Percentiles rank a stretch among this genome's conserved stretches.
These are phyloP conservation scores for Anagyrus pseudococci DNA, from an alignment of 2,888 invertebrate species.

Conservation along the genomic window DNA sequence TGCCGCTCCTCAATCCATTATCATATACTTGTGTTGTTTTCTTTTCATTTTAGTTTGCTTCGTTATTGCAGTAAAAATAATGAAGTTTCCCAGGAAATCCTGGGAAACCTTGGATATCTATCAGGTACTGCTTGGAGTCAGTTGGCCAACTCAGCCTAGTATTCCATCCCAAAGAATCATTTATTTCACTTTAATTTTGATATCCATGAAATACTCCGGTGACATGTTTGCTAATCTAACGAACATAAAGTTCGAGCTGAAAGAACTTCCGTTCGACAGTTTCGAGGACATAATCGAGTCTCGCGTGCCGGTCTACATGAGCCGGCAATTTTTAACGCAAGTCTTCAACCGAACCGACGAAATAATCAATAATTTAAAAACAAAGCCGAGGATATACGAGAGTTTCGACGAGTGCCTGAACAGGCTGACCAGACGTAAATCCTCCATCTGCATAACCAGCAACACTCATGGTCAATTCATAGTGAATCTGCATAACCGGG, in stretches of 20 bases:
- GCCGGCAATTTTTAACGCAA: background rate
- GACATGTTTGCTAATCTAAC: slow-evolving; percentile 12
- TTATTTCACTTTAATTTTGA: background rate
- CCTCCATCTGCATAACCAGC: slow-evolving; percentile 7
- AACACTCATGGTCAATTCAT: slow-evolving; percentile 3
- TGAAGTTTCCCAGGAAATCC: background rate
- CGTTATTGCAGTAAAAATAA: background rate
- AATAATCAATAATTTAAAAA: background rate
- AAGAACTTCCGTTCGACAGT: slow-evolving; percentile 11
- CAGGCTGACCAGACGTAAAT: background rate
- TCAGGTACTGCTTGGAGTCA: background rate
- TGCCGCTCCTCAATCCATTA: background rate
- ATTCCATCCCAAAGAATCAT: background rate
- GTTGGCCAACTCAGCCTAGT: background rate
- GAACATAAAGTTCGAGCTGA: background rate
- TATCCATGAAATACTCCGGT: slow-evolving; percentile 4
- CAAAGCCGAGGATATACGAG: background rate
- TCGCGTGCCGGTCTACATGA: slow-evolving; percentile 6
- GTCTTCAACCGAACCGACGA: slow-evolving; percentile 12
- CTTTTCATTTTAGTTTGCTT: background rate
- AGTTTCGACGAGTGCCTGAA: background rate
- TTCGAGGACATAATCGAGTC: slow-evolving; percentile 8
- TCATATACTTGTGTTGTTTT: slow-evolving; percentile 2
- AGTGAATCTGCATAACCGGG: background rate
- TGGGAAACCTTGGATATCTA: slow-evolving; percentile 2